Conservation (phyloP, 1,140 invertebrate species). For the Glomeris maerens region DNA sequence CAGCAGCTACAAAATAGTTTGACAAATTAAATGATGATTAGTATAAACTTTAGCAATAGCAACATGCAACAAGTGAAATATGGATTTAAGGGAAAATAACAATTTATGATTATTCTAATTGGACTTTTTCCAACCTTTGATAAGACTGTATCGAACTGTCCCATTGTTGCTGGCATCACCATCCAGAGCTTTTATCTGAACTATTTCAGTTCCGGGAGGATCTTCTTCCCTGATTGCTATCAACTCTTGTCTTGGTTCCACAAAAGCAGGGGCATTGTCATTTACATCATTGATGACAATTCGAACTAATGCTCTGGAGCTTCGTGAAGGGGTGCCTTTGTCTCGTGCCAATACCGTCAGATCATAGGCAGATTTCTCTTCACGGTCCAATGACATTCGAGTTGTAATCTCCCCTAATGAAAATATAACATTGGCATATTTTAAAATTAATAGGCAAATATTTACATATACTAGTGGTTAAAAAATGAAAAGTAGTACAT, state of each 20-base stretch:
- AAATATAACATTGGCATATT: neutral
- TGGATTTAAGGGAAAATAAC: too few species aligned
- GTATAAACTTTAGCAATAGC: neutral
- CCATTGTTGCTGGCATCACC: slow-evolving; percentile 75
- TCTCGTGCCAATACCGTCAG: slow-evolving; percentile 71
- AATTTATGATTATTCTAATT: too few species aligned
- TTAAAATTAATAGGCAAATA: neutral
- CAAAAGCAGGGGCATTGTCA: slow-evolving; percentile 75
- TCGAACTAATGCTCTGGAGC: slow-evolving; percentile 52
- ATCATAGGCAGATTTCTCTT: slow-evolving; percentile 58
- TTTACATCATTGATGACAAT: slow-evolving; percentile 70
- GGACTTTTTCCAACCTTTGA: slow-evolving; percentile 53
- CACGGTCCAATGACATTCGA: slow-evolving; percentile 63
- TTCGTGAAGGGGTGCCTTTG: slow-evolving; percentile 59
- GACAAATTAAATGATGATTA: neutral
- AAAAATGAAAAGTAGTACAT: slow-evolving; percentile 1
- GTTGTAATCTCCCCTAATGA: slow-evolving; percentile 70
- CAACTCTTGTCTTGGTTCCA: slow-evolving; percentile 71
- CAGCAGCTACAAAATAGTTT: slow-evolving; percentile 32
- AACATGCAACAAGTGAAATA: neutral
- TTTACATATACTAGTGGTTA: too few species aligned
- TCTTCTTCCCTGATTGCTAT: slow-evolving; percentile 78
- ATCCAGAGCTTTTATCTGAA: slow-evolving; percentile 68
- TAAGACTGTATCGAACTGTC: slow-evolving; percentile 68
- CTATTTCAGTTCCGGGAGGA: slow-evolving; percentile 66